Evolutionary conservation across 2,113 vertebrate species (phyloP), one percentile per base, ranked within the genome.

Genomic region (Myiagra hebetior): DNA sequence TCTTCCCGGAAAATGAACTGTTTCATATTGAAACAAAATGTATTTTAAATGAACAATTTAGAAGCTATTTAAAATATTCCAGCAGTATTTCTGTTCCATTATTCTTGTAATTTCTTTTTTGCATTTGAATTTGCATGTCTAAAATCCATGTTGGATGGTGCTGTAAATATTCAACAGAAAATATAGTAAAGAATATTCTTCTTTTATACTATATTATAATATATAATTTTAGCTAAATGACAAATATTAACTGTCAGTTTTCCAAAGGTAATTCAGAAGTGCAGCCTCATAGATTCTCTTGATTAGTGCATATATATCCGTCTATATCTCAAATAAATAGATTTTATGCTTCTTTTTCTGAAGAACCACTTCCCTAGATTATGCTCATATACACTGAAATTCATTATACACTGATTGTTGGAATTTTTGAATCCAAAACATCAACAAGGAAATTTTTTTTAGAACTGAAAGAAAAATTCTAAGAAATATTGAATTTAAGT

Each of bases 11-110:
- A 97, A 97, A 96, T 93, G 24, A 92, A 87, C 64, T 95, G 91
- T 93, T 95, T 79, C 55, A 52, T 88, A 95, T 81, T 97, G 90
- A 97, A 97, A 98, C 63, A 97, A 96, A 97, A 97, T 82, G 28
- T 28, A 92, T 64, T 92, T 96, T 92, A 95, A 97, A 97, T 91
- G 77, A 96, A 95, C 69, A 97, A 96, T 96, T 97, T 97, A 96
- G 85, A 95, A 96, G 87, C 92, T 91, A 96, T 96, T 98, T 96
- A 97, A 97, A 96, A 90, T 68, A 94, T 55, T 95, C 57, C 81
- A 91, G 55, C n/a, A 84, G 44, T 72, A 64, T 82, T 94, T 89
- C 70, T 94, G 26, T 49, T 92, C 64, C 63, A 91, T 93, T 93
- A 63, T 93, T 96, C 24, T 65, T 82, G 80, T 84, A 95, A 94